These are phyloP conservation scores for Cichladusa arquata DNA, from an alignment of 2,113 vertebrate species.

Conservation along the genomic window DNA sequence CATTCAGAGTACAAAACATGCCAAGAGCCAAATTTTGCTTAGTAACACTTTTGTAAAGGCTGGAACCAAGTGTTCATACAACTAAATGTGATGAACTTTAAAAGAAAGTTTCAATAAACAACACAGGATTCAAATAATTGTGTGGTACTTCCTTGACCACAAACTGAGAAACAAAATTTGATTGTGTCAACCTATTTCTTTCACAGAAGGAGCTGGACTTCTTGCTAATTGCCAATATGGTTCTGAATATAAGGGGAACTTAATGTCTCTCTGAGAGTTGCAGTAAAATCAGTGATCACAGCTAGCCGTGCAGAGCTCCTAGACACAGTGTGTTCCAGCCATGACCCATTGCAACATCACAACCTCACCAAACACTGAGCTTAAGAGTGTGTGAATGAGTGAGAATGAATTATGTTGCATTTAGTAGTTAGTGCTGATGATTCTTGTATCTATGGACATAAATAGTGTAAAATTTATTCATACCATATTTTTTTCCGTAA, in stretches of 20 bases:
- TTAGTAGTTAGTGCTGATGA: background rate
- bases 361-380: background rate
- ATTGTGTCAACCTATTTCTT: background rate
- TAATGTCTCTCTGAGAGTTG: background rate
- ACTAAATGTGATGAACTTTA: background rate
- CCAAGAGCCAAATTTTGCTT: constrained; percentile 7
- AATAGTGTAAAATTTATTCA: background rate
- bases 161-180: constrained; percentile 1
- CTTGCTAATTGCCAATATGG: background rate
- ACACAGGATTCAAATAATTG: background rate
- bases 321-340: background rate
- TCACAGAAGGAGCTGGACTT: background rate
- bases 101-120: background rate
- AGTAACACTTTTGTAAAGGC: background rate
- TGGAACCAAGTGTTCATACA: background rate
- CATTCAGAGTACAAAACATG: background rate
- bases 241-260: background rate
- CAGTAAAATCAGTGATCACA: background rate
- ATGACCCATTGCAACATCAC: background rate
- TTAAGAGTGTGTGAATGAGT: background rate
- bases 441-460: background rate
- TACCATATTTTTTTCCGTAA: background rate
- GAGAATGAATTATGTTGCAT: background rate
- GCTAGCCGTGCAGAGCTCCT: background rate
- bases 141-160: background rate